phyloP scores from a whole-genome alignment of 2,113 vertebrate genomes.

The Arothron firmamentum region DNA sequence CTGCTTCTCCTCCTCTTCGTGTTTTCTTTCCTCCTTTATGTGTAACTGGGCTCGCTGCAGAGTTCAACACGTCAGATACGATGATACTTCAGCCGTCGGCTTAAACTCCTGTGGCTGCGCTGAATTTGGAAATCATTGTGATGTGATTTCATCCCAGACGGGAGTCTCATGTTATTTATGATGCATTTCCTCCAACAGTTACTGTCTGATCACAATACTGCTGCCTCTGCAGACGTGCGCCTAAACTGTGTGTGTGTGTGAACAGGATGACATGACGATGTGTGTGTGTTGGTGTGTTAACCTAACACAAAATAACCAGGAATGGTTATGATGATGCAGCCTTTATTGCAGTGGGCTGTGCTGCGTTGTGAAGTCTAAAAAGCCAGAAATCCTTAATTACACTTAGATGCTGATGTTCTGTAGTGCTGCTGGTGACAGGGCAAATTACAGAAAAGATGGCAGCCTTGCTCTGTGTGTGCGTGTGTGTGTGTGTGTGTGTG shows the following conservation, averaged over 20 bases:
- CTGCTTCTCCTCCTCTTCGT: constrained; percentile 29
- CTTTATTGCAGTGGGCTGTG: neutral
- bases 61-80: constrained; percentile 15
- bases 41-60: constrained; percentile 29
- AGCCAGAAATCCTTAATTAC: constrained; percentile 55
- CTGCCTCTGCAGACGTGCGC: constrained; percentile 18
- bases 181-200: constrained; percentile 6
- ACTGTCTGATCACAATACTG: constrained; percentile 40
- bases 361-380: constrained; percentile 30
- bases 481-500: neutral
- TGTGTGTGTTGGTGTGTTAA: too few species aligned
- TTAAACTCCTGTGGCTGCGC: constrained; percentile 1
- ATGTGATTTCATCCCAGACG: constrained; percentile 27
- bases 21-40: constrained; percentile 38
- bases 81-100: constrained; percentile 13
- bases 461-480: constrained; percentile 7
- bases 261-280: too few species aligned
- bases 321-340: constrained; percentile 11
- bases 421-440: constrained; percentile 47
- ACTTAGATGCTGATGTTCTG: constrained; percentile 43
- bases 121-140: constrained; percentile 29
- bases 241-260: neutral
- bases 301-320: constrained; percentile 7
- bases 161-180: constrained; percentile 44
- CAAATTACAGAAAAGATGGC: constrained; percentile 45